Percentiles rank a stretch among this genome's conserved stretches.
Evolutionary conservation across 2,113 vertebrate species (phyloP).

Genomic region (Oryzias celebensis): DNA sequence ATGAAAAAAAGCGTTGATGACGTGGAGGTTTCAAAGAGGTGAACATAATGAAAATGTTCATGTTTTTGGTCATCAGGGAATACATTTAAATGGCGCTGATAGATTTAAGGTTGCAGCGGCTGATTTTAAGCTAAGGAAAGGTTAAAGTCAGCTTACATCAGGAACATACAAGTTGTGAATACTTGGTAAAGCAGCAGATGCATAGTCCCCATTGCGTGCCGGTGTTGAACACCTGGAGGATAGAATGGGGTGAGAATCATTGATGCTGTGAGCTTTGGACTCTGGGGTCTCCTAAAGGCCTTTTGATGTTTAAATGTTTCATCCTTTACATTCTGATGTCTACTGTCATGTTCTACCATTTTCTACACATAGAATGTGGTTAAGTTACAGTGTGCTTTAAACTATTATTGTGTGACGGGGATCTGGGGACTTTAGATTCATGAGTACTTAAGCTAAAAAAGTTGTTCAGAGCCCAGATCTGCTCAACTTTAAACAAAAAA

Average conservation of each 20-base stretch:
- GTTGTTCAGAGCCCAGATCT: too few relatives aligned
- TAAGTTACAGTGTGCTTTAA: conserved; percentile 27
- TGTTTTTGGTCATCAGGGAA: too few relatives aligned
- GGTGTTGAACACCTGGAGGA: conserved; percentile 21
- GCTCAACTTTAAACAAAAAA: too few relatives aligned
- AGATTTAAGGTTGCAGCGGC: too few relatives aligned
- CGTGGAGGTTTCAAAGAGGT: too few relatives aligned
- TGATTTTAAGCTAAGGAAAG: background rate
- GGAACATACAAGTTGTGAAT: background rate
- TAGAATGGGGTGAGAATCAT: conserved; percentile 29
- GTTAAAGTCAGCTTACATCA: background rate
- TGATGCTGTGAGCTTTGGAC: conserved; percentile 36
- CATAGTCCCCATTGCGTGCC: conserved; percentile 3
- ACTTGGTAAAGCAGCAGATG: conserved; percentile 24
- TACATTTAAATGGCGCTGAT: too few relatives aligned
- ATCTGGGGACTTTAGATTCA: too few relatives aligned
- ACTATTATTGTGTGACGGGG: background rate
- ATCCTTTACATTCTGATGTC: conserved; percentile 35
- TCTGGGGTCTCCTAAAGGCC: conserved; percentile 28
- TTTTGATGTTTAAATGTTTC: conserved; percentile 53
- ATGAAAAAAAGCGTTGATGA: too few relatives aligned
- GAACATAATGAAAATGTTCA: too few relatives aligned
- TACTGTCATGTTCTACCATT: conserved; percentile 33
- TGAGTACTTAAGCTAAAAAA: too few relatives aligned
- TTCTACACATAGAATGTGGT: conserved; percentile 38